Evolutionary conservation across 2,888 invertebrate species (phyloP), one percentile per base, ranked within the genome.

Genomic region (Lochmaea capreae): DNA sequence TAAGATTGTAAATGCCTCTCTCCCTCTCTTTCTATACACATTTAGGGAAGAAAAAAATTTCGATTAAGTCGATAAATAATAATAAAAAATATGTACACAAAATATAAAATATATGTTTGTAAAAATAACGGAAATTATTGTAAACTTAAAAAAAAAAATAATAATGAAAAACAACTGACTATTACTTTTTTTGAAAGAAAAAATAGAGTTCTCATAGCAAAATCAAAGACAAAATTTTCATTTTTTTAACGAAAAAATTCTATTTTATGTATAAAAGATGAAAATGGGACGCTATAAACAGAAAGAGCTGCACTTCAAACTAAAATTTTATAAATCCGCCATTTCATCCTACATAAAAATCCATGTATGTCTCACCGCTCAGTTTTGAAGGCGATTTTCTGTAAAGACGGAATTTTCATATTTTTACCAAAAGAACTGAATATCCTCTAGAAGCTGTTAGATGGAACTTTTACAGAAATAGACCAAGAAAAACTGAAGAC

Each of bases 1-100:
- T 84, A 84, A 85, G 82, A 80, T 80, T 80, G 83, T 84, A 84
- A 85, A 84, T 84, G 84, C 84, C 82, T 81, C 63, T 65, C 33
- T 66, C 58, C 67, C 65, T 66, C 82, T 81, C 63, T 65, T 16
- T 66, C 58, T 71, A 68, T 66, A 77, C 74, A 77, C 66, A 76
- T 67, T 74, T 66, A 70, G 65, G 72, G 61, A 73, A 72, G 74
- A 71, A 75, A 67, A 62, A 62, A 70, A 69, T 65, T 59, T 59
- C 63, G 70, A 65, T 73, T 52, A 52, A 59, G 39, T 52, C 65
- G 66, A 69, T 67, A 77, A 74, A 33, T 33, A 33, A 33, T 33
- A 65, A 68, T 71, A n/a, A 76, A 74, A 76, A 68, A 74, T 78
- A 77, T 77, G 61, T 77, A 77, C 76, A 78, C 57, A 71, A 72